Evolutionary conservation across 1,140 invertebrate species (phyloP).

Genomic region (Drosophila nikananu): DNA sequence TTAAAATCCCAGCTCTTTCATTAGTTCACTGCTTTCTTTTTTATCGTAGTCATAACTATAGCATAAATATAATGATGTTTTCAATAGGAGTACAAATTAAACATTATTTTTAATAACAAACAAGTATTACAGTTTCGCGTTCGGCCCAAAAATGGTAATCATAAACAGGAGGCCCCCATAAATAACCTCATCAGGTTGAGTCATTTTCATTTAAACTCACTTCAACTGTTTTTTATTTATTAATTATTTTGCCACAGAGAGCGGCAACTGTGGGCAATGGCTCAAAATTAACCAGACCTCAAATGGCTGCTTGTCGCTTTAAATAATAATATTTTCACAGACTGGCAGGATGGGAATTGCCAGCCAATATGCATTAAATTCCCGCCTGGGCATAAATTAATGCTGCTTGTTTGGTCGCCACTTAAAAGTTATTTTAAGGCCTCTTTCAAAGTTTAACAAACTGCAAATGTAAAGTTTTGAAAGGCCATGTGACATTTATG

Average conservation of each 20-base stretch:
- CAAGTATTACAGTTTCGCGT: not conserved
- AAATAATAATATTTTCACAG: slow-evolving; percentile 17
- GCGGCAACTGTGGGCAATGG: slow-evolving; percentile 8
- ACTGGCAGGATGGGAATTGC: slow-evolving; percentile 22
- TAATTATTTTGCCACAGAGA: slow-evolving; percentile 7
- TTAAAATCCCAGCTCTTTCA: not conserved
- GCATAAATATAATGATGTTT: not conserved
- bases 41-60: not conserved
- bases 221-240: slow-evolving; percentile 28
- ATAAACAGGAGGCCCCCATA: slow-evolving; percentile 4
- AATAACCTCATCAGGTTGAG: slow-evolving; percentile 3
- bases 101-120: not conserved
- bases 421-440: slow-evolving; percentile 2
- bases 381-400: slow-evolving; percentile 18
- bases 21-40: not conserved
- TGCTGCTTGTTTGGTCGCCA: slow-evolving; percentile 12
- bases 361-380: slow-evolving; percentile 44
- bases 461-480: slow-evolving; percentile 6
- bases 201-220: slow-evolving; percentile 12
- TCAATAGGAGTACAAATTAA: not conserved
- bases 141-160: not conserved
- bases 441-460: slow-evolving; percentile 17
- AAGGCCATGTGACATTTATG: not conserved
- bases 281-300: slow-evolving; percentile 19
- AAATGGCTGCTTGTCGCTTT: slow-evolving; percentile 28